Conservation (phyloP, 2,888 invertebrate species). For the Phlogophora meticulosa region DNA sequence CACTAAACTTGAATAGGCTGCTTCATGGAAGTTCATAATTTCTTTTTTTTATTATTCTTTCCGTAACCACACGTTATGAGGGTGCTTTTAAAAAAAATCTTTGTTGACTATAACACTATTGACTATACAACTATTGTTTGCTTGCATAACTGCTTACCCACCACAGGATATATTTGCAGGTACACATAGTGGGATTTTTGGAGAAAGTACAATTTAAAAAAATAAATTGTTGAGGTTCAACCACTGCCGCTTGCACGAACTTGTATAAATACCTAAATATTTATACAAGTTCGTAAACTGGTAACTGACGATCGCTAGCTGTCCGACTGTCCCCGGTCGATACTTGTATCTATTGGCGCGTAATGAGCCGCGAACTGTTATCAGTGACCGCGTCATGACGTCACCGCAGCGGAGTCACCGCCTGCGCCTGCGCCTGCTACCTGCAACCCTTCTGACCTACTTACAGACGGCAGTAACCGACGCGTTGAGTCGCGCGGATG, state of each 20-base stretch:
- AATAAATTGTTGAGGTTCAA: no score
- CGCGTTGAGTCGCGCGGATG: constrained; percentile 43
- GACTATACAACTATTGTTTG: no score
- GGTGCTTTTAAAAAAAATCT: no score
- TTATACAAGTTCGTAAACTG: background rate
- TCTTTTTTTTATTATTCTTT: no score
- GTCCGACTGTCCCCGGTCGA: constrained; percentile 4
- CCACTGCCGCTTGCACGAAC: background rate
- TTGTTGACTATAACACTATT: no score
- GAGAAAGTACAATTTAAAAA: background rate
- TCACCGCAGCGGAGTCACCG: constrained; percentile 8
- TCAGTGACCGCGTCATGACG: constrained; percentile 26
- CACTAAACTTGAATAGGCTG: no score
- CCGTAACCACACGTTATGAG: no score
- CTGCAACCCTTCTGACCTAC: constrained; percentile 67
- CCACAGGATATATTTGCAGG: no score
- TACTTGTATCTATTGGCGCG: constrained; percentile 18
- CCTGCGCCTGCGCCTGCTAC: constrained; percentile 36
- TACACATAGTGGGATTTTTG: background rate
- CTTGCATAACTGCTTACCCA: no score
- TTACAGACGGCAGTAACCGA: constrained; percentile 53
- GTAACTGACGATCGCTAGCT: background rate
- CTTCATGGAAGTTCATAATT: no score
- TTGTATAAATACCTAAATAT: no score
- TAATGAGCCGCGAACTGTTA: constrained; percentile 13